Percentiles rank a stretch among this genome's conserved stretches.
Evolutionary conservation across 2,888 invertebrate species (phyloP).

Genomic region (Spodoptera exigua): DNA sequence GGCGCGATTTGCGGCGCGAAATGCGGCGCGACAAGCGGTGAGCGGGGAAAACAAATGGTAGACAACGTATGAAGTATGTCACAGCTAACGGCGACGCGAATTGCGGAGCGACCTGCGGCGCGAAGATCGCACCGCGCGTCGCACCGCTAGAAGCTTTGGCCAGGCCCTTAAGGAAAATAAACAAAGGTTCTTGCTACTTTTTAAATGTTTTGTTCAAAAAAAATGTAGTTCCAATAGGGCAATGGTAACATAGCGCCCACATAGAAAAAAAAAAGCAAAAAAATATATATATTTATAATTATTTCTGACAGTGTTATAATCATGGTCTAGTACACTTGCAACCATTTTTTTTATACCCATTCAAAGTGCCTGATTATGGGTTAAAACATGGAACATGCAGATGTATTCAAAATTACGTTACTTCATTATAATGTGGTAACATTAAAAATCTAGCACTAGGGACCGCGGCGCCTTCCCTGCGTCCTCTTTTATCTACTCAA

Average conservation of each 20-base stretch:
- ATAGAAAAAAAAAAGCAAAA: constrained; percentile 19
- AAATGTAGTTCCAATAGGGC: constrained; percentile 11
- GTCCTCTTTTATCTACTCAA: constrained; percentile 39
- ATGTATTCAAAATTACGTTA: constrained; percentile 36
- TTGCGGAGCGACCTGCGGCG: too few species aligned
- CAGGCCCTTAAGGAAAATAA: constrained; percentile 14
- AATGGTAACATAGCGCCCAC: constrained; percentile 18
- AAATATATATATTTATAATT: constrained; percentile 3
- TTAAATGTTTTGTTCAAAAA: constrained; percentile 14
- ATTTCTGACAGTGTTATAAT: constrained; percentile 14
- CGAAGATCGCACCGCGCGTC: not conserved
- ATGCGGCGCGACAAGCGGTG: too few species aligned
- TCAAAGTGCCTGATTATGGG: constrained; percentile 13
- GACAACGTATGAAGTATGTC: too few species aligned
- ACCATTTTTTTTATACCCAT: constrained; percentile 11
- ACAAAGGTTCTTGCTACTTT: constrained; percentile 11
- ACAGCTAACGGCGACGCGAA: too few species aligned
- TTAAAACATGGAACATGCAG: constrained; percentile 43
- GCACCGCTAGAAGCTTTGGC: constrained; percentile 2
- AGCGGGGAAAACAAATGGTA: too few species aligned
- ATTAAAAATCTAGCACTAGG: constrained; percentile 37
- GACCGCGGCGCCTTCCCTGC: constrained; percentile 24
- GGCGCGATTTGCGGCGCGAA: too few species aligned
- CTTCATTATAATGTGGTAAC: constrained; percentile 20
- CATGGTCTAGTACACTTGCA: constrained; percentile 16